These are phyloP conservation scores for Procavia capensis DNA, from an alignment of 2,113 vertebrate species.

Conservation along the genomic window DNA sequence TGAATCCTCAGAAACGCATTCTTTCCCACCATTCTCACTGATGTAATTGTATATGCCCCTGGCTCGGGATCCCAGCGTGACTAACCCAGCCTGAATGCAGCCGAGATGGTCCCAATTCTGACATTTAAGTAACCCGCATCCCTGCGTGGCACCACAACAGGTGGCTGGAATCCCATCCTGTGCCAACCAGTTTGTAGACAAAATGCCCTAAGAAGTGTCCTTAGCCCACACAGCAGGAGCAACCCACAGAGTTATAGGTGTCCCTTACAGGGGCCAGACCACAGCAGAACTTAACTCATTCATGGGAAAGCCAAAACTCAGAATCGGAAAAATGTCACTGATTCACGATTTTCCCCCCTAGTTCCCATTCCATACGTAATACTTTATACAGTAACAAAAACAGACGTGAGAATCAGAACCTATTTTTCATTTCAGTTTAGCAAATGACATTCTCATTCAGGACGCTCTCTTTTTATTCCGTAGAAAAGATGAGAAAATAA, in stretches of 20 bases:
- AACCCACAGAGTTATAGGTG: background rate
- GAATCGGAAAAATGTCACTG: background rate
- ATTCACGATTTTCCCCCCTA: background rate
- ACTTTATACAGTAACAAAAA: background rate
- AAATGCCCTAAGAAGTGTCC: background rate
- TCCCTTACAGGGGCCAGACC: background rate
- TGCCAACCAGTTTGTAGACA: background rate
- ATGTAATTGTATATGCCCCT: constrained; percentile 71
- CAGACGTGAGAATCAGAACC: background rate
- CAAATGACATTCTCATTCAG: background rate
- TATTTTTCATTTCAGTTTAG: background rate
- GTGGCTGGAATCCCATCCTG: background rate
- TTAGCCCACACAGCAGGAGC: background rate
- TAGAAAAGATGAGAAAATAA: constrained; percentile 34
- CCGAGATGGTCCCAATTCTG: background rate
- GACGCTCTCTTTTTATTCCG: background rate
- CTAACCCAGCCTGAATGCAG: constrained; percentile 49
- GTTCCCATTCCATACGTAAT: background rate
- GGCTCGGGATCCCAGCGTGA: background rate
- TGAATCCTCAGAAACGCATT: background rate
- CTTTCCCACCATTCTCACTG: constrained; percentile 70
- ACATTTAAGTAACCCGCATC: constrained; percentile 63
- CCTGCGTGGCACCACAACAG: background rate
- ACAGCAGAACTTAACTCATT: background rate
- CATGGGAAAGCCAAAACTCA: background rate